Base-by-base conservation (phyloP, 2,888 invertebrate genomes). In the Tillus elongatus region DNA sequence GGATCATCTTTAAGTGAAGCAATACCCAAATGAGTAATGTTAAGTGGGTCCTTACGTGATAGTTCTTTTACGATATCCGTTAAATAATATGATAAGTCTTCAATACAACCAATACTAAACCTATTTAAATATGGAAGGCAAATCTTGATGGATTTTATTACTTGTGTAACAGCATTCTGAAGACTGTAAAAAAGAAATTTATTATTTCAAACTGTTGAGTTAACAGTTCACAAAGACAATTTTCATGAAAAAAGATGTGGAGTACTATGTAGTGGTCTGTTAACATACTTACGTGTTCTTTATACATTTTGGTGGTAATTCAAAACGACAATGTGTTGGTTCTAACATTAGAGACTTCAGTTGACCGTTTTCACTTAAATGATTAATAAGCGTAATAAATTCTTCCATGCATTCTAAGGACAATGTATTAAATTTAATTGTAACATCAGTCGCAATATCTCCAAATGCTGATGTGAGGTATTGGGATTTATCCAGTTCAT, bases 1-100 rank as follows among this genome's bases (percentile, higher is more conserved):
- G 82, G 79, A 67, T 82, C 78, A 58, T 79, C 79, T 61, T 82
- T 83, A 15, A 84, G 74, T 34, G 81, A 79, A 45, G 82, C 79
- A 49, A 84, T 64, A 50, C 81, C 79, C 29, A 84, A 66, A 44
- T 73, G 69, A 40, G 72, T 69, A 33, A 84, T 58, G 40, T 73
- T 71, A 47, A 71, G 68, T 31, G 77, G 67, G 42, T 65, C 64
- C 33, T 61, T 54, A 39, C 60, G 51, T 35, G 63, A 58, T 30
- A 66, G 41, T 24, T 58, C 47, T 36, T 50, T 45, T 36, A 61
- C 42, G 39, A 58, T 52, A 37, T 58, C 52, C 33, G 61, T 57
- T 30, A 60, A 47, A 43, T 55, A 53, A 33, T 58, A 49, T 35
- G 60, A 57, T 34, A 67, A 48, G 41, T 63, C 61, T 49, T 66